These are phyloP conservation scores for Melipona bicolor DNA, from an alignment of 2,888 invertebrate genomes.

Conservation along the genomic window DNA sequence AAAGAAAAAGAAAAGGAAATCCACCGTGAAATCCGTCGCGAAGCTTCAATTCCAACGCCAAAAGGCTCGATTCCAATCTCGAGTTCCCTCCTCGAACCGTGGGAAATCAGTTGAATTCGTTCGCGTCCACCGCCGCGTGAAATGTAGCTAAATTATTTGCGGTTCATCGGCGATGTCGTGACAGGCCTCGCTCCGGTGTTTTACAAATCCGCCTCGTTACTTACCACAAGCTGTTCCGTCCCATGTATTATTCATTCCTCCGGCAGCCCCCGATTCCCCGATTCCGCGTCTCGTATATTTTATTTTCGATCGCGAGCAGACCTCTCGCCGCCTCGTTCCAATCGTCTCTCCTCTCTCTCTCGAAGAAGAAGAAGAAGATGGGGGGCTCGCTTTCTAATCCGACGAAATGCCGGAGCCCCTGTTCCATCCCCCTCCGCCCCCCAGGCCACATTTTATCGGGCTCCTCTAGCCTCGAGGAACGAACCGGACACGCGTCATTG, in stretches of 20 bases:
- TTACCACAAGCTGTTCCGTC: slow-evolving; percentile 65
- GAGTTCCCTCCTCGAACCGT: not conserved
- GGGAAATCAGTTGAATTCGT: slow-evolving; percentile 45
- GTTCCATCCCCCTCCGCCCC: not conserved
- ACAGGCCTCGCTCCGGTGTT: slow-evolving; percentile 48
- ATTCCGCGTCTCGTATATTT: slow-evolving; percentile 66
- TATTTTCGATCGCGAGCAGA: slow-evolving; percentile 57
- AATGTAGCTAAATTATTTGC: slow-evolving; percentile 62
- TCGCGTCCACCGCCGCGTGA: not conserved
- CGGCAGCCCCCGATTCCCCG: slow-evolving; percentile 27
- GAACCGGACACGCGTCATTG: slow-evolving; percentile 60
- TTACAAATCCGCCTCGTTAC: slow-evolving; percentile 73
- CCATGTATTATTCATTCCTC: slow-evolving; percentile 69
- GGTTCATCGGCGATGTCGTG: slow-evolving; percentile 54
- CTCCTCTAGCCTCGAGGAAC: not conserved
- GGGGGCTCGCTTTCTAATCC: slow-evolving; percentile 63
- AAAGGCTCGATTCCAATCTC: not conserved
- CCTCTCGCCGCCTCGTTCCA: not conserved
- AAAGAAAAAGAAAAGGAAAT: not conserved
- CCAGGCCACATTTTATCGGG: slow-evolving; percentile 53
- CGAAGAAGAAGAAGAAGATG: not conserved
- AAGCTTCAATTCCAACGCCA: not conserved
- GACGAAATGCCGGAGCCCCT: slow-evolving; percentile 47
- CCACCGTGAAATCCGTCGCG: too few species aligned
- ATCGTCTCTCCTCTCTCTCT: slow-evolving; percentile 14